Base-by-base conservation (phyloP, 2,113 vertebrate genomes). In the Athene cunicularia region DNA sequence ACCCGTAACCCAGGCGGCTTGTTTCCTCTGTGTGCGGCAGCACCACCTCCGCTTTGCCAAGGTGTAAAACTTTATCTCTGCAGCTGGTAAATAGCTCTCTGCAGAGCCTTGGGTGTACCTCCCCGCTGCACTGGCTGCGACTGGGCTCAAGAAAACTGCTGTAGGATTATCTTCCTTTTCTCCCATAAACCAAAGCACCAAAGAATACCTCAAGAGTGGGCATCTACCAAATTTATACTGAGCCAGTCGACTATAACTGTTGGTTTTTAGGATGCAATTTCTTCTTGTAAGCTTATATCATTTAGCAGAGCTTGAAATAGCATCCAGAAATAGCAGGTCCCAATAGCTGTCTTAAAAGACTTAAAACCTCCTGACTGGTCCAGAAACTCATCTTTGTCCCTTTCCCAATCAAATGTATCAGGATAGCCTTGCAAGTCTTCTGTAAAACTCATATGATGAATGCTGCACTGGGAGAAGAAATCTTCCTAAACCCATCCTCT, bases 121-220 rank as follows among this genome's bases (percentile, higher is more conserved):
- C 15, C 26, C 52, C 1, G 0, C 45, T 39, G 59, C 28, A 5
- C n/a, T 23, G 45, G 14, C 79, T 8, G 0, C 26, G 56, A 28
- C 24, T 3, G 5, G 12, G 12, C 23, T 32, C 27, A 12, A 37
- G 58, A 47, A 72, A 72, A 58, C 14, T 24, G 26, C 1, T 35
- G 4, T 5, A 35, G 39, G 33, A 35, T 41, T 49, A 6, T 71
- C 68, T 70, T 39, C 56, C 70, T 71, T 64, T 58, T 41, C 45
- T 64, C 12, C 6, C 11, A 1, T 63, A 23, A 64, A 58, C 14
- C 21, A 35, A 45, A 70, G 33, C 63, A 32, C 43, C 50, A 63
- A 32, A 58, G 43, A 37, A 23, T 32, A 52, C 43, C 55, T 56
- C 9, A 37, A 43, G 15, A 35, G 63, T 22, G 56, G 41, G 35